Evolutionary conservation across 1,140 invertebrate species (phyloP).

Genomic region (Phenacoccus solenopsis): DNA sequence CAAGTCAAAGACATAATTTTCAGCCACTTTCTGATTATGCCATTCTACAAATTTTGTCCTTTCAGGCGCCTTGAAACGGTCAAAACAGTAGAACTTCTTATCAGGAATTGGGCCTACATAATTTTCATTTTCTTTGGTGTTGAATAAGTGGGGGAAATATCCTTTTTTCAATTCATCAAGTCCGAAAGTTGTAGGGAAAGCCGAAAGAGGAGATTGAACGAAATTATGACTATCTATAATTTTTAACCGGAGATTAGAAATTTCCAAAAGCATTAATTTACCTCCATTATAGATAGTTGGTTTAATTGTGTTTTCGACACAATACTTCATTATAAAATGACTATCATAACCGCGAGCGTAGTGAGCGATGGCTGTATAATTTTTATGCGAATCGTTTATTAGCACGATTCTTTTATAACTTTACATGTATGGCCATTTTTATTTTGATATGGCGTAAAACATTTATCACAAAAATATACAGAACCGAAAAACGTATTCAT

Average conservation of each 20-base stretch:
- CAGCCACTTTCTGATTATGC: constrained; percentile 13
- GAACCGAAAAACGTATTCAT: constrained; percentile 3
- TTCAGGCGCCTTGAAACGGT: constrained; percentile 4
- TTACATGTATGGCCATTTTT: not conserved
- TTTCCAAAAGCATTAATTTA: constrained; percentile 17
- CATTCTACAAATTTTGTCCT: constrained; percentile 18
- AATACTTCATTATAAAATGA: constrained; percentile 17
- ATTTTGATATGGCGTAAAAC: constrained; percentile 13
- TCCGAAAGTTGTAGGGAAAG: constrained; percentile 13
- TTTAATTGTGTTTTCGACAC: constrained; percentile 14
- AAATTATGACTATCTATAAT: constrained; percentile 18
- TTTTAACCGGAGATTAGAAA: not conserved
- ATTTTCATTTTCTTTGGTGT: constrained; percentile 21
- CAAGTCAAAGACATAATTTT: constrained; percentile 21
- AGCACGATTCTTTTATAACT: constrained; percentile 7
- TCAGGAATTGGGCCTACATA: constrained; percentile 19
- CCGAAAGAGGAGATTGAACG: not conserved
- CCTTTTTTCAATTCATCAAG: constrained; percentile 20
- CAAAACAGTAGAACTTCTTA: constrained; percentile 19
- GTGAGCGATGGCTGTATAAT: constrained; percentile 17
- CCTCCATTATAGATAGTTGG: constrained; percentile 6
- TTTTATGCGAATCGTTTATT: not conserved
- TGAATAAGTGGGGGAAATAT: constrained; percentile 20
- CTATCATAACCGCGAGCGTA: constrained; percentile 6
- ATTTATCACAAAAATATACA: not conserved